Base-by-base conservation (phyloP, 2,797 vertebrate genomes). In the Notolabrus celidotus region DNA sequence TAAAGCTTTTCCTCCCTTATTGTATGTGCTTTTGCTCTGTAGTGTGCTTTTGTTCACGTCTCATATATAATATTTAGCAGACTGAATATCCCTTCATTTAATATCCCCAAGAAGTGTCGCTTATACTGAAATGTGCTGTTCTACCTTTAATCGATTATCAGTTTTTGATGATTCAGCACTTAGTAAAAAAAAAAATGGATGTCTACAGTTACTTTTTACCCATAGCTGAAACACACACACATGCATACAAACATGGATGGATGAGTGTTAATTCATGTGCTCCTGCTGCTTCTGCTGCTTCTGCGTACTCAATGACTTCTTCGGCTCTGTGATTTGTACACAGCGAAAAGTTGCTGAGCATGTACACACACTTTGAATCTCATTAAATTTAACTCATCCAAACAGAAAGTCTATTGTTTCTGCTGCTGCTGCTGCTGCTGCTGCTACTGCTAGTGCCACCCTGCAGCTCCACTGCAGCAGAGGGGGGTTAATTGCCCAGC, bases 391-490 rank as follows among this genome's bases (percentile, higher is more conserved):
- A 69, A 75, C 55, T 70, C 55, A 63, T 77, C 34, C 75, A 74
- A 70, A 53, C 34, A 63, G 39, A 64, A 51, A 3, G 56, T 60
- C 43, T 43, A 46, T 22, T 53, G 38, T 47, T 47, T 47, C 62
- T 50, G 47, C 36, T 60, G 52, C 46, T 45, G 34, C 14, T 74
- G 29, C 38, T 53, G 41, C 16, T 51, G 47, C 19, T 43, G 57
- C 49, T 71, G 77, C 62, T 64, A 6, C 27, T 6, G 29, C 29
- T 6, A 31, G 29, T 4, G 53, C 68, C 34, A 58, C 65, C 73
- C 71, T 73, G 77, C 81, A 69, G 76, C 71, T 65, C 61, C 59
- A 80, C 85, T 84, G 88, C 80, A 85, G 80, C 82, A 78, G 72
- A 57, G 12, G 65, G 46, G 66, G 72, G 77, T 69, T 73, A 60